Evolutionary conservation across 2,888 invertebrate genomes (phyloP), one percentile per base, ranked within the genome.

Genomic region (Diarsia rubi): DNA sequence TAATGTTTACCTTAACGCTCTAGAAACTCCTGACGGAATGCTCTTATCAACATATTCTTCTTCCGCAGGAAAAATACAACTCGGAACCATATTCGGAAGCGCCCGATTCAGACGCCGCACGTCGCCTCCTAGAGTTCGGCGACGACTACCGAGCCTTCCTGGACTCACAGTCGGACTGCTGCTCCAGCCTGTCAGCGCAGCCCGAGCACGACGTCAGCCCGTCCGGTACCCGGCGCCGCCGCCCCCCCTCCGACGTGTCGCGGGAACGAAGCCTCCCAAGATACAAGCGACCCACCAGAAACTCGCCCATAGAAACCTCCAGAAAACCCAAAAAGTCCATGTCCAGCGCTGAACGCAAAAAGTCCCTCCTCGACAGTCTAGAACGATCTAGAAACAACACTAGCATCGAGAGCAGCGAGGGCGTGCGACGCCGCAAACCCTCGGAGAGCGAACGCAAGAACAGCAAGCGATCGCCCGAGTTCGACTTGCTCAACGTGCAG

Each of bases 11-110:
- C 19, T 27, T 31, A 16, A 24, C 42, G 14, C 5, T 27, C 0
- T 21, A 16, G 11, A n/a, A 31, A n/a, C 4, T 14, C 19, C 14
- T 45, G 5, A 24, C 9, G 44, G 19, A 21, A 60, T 65, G 24
- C 0, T 14, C 3, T 62, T 37, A 65, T 62, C 2, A 47, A n/a
- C 14, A 0, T 12, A 42, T 19, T 72, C 80, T 93, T 90, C 21
- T n/a, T 93, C 93, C 89, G 59, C 95, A 99, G 98, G 99, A 99
- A 93, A 99, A 98, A 94, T 99, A 99, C 94, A 98, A 98, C 93
- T 98, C 98, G 59, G 99, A 99, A 93, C 98, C 98, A 44, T 99
- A 99, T 93, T 99, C 99, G 75, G 99, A 99, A 95, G 97, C 97
- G 5, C 97, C 98, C 11, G 99, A 99, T 93, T 98, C 98, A 2